Evolutionary conservation across 2,113 vertebrate genomes (phyloP).

Genomic region (Colossoma macropomum): DNA sequence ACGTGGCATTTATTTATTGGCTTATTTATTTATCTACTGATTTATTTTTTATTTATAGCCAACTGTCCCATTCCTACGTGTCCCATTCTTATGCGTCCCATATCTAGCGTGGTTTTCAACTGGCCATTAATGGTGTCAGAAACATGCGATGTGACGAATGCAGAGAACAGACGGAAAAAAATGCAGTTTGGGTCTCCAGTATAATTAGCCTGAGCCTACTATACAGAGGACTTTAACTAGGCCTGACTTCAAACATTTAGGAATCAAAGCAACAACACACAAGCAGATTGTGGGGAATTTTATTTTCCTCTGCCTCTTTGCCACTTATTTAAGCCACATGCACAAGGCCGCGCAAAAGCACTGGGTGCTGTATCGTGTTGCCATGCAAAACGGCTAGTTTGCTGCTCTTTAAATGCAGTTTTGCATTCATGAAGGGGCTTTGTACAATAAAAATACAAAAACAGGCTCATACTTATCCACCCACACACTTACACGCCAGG

Average conservation of each 20-base stretch:
- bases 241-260: not conserved
- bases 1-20: too few species aligned
- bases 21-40: too few species aligned
- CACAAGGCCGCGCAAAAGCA: not conserved
- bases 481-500: slow-evolving; percentile 42
- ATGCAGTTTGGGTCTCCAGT: not conserved
- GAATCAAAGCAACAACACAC: not conserved
- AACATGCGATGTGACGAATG: not conserved
- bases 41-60: too few species aligned
- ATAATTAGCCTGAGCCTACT: not conserved
- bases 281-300: not conserved
- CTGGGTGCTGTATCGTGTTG: not conserved
- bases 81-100: not conserved
- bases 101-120: not conserved
- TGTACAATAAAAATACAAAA: slow-evolving; percentile 40
- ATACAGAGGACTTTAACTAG: not conserved
- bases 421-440: slow-evolving; percentile 12
- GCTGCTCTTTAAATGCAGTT: not conserved
- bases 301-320: not conserved
- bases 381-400: slow-evolving; percentile 2
- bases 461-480: slow-evolving; percentile 39
- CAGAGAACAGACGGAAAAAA: not conserved
- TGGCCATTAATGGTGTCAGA: not conserved
- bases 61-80: not conserved
- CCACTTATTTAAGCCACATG: not conserved